Evolutionary conservation across 2,797 vertebrate species (phyloP).

Genomic region (Remorina albescens): DNA sequence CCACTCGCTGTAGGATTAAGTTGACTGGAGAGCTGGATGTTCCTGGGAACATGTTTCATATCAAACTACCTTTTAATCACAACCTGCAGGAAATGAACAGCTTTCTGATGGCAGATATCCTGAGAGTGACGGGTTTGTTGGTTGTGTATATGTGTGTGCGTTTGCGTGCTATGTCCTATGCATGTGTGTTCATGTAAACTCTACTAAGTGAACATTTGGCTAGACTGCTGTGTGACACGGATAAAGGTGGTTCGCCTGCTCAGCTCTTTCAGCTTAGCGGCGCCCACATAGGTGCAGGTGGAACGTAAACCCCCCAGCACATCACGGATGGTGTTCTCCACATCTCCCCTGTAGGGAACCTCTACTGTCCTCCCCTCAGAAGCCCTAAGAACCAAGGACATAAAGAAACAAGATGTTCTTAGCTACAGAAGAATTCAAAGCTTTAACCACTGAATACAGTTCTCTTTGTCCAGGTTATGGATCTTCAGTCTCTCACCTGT

Average conservation of each 20-base stretch:
- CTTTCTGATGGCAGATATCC: conserved; percentile 60
- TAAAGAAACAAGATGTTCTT: neutral
- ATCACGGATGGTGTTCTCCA: conserved; percentile 94
- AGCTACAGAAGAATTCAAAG: neutral
- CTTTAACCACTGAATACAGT: neutral
- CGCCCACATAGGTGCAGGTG: conserved; percentile 98
- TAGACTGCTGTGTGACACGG: conserved; percentile 97
- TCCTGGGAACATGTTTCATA: conserved; percentile 37
- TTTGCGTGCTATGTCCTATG: conserved; percentile 12
- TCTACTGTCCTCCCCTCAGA: conserved; percentile 96
- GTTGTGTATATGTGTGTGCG: conserved; percentile 9
- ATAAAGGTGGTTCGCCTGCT: conserved; percentile 97
- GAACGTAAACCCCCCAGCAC: conserved; percentile 95
- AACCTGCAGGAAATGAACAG: conserved; percentile 35
- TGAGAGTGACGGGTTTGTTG: conserved; percentile 60
- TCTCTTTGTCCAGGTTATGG: neutral
- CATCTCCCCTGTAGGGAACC: conserved; percentile 93
- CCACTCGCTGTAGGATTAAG: conserved; percentile 22
- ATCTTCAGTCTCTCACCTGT: conserved; percentile 86
- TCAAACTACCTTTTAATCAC: conserved; percentile 35
- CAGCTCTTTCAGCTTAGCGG: conserved; percentile 97
- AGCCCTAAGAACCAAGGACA: conserved; percentile 83
- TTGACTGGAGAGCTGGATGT: conserved; percentile 4
- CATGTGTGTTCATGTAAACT: neutral
- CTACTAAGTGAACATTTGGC: conserved; percentile 88